Base-by-base conservation (phyloP, 2,888 invertebrate genomes). In the Agriopis aurantiaria region DNA sequence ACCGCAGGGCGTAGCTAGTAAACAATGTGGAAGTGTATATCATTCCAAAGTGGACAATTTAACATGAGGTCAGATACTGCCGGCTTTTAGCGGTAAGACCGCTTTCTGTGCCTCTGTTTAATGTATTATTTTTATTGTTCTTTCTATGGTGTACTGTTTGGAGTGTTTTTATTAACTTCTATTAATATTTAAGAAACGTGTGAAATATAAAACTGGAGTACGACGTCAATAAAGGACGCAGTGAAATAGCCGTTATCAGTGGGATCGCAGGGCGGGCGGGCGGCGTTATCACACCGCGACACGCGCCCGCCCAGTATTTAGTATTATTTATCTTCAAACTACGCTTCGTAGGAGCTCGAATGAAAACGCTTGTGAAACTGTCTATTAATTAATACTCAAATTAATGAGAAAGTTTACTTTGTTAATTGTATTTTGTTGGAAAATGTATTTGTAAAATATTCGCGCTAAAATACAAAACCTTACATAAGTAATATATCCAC, bases 241-340 rank as follows among this genome's bases (percentile, higher is more conserved):
- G 61, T 61, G 41, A 55, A 66, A 43, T 66, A 48, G 23, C 48
- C 40, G 63, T 58, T 68, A 68, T 68, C 65, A 43, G 58, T 8
- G 33, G 43, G 58, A 63, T 63, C 63, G 63, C 52, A 33, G 23
- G 68, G 61, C 45, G 52, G 67, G 67, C 51, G 51, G 67, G 49
- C 55, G 68, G 41, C 43, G 63, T 59, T 68, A 68, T 68, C 68
- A 14, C n/a, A 3, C 58, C 46, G 58, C 52, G 58, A 68, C 68
- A 68, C 68, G 63, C 63, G 68, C 51, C 48, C 52, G 23, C 14
- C 49, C 49, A 41, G 46, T 63, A 53, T 66, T 55, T 55, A 63
- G n/a, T 57, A 59, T 68, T 63, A 63, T 68, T 63, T 68, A 63
- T 63, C 68, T 59, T 33, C n/a, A 8, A 57, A 65, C 57, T n/a